These are phyloP conservation scores for Clarias batrachus DNA, from an alignment of 2,113 vertebrate genomes.

Conservation along the genomic window DNA sequence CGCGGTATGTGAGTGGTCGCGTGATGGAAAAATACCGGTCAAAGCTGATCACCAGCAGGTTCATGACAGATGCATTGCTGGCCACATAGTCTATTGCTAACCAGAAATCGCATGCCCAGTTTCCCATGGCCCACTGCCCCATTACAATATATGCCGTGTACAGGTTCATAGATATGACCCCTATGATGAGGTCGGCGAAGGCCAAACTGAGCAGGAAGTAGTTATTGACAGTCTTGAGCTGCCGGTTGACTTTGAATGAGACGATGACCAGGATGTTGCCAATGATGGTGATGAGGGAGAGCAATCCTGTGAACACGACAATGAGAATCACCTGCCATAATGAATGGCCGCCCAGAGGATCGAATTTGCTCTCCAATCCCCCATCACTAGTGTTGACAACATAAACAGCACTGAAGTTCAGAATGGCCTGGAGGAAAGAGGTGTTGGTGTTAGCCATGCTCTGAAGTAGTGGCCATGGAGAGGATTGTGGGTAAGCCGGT, in stretches of 20 bases:
- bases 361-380: slow-evolving; percentile 48
- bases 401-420: slow-evolving; percentile 47
- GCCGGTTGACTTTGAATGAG: slow-evolving; percentile 96
- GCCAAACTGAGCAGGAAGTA: slow-evolving; percentile 95
- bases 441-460: slow-evolving; percentile 71
- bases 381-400: slow-evolving; percentile 54
- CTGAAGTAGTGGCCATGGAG: slow-evolving; percentile 65
- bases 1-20: slow-evolving; percentile 91
- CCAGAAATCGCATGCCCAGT: slow-evolving; percentile 94
- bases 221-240: slow-evolving; percentile 97
- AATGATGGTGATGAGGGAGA: slow-evolving; percentile 91
- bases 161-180: slow-evolving; percentile 96
- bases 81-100: slow-evolving; percentile 94
- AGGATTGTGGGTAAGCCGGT: slow-evolving; percentile 66
- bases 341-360: slow-evolving; percentile 82
- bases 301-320: slow-evolving; percentile 82
- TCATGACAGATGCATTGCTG: slow-evolving; percentile 98
- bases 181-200: slow-evolving; percentile 94
- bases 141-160: slow-evolving; percentile 94
- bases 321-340: slow-evolving; percentile 94
- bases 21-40: slow-evolving; percentile 97
- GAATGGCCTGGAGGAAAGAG: slow-evolving; percentile 66
- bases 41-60: slow-evolving; percentile 95
- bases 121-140: slow-evolving; percentile 90
- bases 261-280: slow-evolving; percentile 95